A percentile compares a stretch with the other conserved stretches of the same genome.
Conservation (phyloP, 2,797 vertebrate species). For the Xenentodon cancila region DNA sequence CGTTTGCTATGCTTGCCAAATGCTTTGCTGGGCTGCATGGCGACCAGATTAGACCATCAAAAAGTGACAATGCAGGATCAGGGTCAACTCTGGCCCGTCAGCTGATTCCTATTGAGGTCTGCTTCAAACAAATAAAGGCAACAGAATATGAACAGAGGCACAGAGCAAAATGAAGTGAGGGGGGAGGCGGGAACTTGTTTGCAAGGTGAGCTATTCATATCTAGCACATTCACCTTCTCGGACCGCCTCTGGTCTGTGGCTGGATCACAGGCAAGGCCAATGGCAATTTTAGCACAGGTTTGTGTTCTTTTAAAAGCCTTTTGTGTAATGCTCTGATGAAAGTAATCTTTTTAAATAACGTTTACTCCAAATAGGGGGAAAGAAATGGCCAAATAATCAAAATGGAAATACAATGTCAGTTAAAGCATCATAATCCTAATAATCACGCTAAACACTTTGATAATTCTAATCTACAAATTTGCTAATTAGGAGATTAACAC, state of each 20-base stretch:
- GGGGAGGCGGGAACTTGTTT: conserved; percentile 39
- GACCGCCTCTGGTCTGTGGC: conserved; percentile 41
- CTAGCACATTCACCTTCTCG: conserved; percentile 63
- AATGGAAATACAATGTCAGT: background rate
- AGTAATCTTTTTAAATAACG: conserved; percentile 7
- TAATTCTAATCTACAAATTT: too few species aligned
- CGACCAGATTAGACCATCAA: conserved; percentile 84
- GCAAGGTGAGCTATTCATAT: conserved; percentile 71
- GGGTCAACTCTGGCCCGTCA: conserved; percentile 78
- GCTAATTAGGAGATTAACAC: conserved; percentile 11
- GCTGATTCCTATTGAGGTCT: conserved; percentile 80
- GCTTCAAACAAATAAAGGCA: conserved; percentile 81
- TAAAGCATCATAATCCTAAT: too few species aligned
- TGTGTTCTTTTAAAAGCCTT: conserved; percentile 25
- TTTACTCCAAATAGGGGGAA: conserved; percentile 16
- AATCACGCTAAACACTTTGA: too few species aligned
- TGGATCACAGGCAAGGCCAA: conserved; percentile 36
- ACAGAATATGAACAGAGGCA: conserved; percentile 68
- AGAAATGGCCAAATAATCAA: conserved; percentile 12
- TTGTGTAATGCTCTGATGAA: conserved; percentile 2
- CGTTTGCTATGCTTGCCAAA: conserved; percentile 83
- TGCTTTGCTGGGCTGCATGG: conserved; percentile 81
- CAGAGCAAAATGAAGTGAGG: conserved; percentile 51
- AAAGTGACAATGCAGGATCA: conserved; percentile 86
- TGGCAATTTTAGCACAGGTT: conserved; percentile 44